Evolutionary conservation across 2,113 vertebrate genomes (phyloP).

Genomic region (Alouatta palliata): DNA sequence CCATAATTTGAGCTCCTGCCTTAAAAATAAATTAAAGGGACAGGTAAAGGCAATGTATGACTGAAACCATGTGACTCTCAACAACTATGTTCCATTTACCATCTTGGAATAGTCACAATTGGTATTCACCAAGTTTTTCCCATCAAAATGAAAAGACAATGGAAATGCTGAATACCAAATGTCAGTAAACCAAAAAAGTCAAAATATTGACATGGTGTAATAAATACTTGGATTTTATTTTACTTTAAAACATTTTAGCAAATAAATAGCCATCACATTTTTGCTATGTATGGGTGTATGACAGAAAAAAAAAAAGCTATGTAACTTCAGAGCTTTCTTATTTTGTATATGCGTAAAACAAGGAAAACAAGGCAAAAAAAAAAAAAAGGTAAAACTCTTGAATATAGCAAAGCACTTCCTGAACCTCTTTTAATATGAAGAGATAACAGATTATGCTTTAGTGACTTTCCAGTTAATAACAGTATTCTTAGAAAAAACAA

Average conservation of each 20-base stretch:
- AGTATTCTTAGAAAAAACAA: slow-evolving; percentile 33
- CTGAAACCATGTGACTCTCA: slow-evolving; percentile 35
- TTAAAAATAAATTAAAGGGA: slow-evolving; percentile 69
- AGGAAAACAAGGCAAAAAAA: too few relatives aligned
- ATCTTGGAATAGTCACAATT: neutral
- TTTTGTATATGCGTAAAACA: neutral
- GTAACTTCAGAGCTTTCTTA: neutral
- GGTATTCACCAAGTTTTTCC: neutral
- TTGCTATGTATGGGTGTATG: neutral
- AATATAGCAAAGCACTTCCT: neutral
- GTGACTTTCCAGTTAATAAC: slow-evolving; percentile 27
- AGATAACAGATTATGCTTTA: neutral
- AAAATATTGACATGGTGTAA: neutral
- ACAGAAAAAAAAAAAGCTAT: neutral
- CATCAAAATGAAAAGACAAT: slow-evolving; percentile 14
- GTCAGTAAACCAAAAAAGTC: neutral
- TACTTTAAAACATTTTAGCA: slow-evolving; percentile 38
- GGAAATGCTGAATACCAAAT: neutral
- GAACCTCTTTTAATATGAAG: neutral
- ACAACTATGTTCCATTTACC: neutral
- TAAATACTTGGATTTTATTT: slow-evolving; percentile 25
- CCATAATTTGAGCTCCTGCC: slow-evolving; percentile 66
- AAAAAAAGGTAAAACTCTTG: neutral
- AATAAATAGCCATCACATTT: neutral
- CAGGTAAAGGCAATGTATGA: slow-evolving; percentile 42